phyloP scores from a whole-genome alignment of 2,888 invertebrate genomes.

The Drosophila kambysellisi region DNA sequence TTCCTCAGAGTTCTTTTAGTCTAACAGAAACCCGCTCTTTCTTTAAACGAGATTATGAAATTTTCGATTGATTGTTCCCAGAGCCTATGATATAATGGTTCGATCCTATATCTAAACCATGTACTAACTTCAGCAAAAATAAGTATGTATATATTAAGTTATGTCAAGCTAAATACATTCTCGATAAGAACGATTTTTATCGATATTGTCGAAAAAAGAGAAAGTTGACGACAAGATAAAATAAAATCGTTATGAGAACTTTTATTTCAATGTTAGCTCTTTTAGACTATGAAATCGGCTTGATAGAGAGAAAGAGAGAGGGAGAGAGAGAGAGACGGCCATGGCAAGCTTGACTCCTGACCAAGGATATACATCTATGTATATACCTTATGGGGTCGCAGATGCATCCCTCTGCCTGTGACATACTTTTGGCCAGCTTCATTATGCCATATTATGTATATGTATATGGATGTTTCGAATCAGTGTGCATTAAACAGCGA shows the following conservation, averaged over 20 bases:
- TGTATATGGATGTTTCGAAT: background rate
- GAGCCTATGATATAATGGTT: background rate
- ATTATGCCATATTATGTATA: background rate
- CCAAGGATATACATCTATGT: background rate
- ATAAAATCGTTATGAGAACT: background rate
- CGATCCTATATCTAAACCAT: background rate
- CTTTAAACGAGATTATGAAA: background rate
- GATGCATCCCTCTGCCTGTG: background rate
- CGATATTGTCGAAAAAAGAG: background rate
- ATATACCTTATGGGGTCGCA: background rate
- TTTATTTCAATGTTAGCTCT: background rate
- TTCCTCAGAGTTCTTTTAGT: background rate
- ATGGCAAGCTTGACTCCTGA: background rate
- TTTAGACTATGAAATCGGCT: too few relatives aligned
- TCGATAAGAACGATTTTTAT: background rate
- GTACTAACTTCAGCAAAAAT: background rate
- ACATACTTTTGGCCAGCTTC: background rate
- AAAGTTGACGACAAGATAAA: background rate
- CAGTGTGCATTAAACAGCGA: slow-evolving; percentile 65
- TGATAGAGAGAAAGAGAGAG: background rate
- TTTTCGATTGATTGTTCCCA: background rate
- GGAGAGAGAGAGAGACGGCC: background rate
- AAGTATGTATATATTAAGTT: background rate
- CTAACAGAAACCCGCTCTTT: background rate
- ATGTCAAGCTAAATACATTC: background rate